Evolutionary conservation across 1,140 invertebrate genomes (phyloP).

Genomic region (Temnothorax nylanderi): DNA sequence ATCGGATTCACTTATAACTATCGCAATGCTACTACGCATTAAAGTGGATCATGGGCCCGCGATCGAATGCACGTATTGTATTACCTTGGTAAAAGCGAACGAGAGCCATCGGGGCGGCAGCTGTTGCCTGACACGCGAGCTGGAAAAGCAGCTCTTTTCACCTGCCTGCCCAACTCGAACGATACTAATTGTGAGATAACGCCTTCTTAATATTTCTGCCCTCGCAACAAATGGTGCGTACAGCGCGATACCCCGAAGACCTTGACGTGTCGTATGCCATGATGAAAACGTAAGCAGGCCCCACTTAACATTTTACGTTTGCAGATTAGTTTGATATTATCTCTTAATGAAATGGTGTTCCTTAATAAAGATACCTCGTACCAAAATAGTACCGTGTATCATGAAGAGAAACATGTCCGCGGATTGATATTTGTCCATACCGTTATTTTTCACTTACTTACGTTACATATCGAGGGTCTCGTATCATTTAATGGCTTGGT

Average conservation of each 20-base stretch:
- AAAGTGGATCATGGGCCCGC: constrained; percentile 7
- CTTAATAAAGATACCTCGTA: constrained; percentile 30
- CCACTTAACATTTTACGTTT: constrained; percentile 1
- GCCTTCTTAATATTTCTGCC: constrained; percentile 71
- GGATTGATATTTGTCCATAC: background rate
- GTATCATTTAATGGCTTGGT: background rate
- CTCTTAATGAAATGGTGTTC: constrained; percentile 36
- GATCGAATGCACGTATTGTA: constrained; percentile 33
- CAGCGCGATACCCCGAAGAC: constrained; percentile 23
- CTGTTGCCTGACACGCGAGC: constrained; percentile 74
- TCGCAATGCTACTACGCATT: constrained; percentile 6
- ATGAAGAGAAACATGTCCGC: background rate
- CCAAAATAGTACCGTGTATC: background rate
- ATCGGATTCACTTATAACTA: constrained; percentile 15
- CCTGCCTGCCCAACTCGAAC: constrained; percentile 72
- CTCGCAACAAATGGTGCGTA: constrained; percentile 20
- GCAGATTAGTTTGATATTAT: constrained; percentile 38
- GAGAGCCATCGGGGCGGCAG: constrained; percentile 61
- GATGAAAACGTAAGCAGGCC: constrained; percentile 26
- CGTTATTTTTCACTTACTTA: background rate
- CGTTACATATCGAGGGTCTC: background rate
- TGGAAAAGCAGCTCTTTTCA: constrained; percentile 74
- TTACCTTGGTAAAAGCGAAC: constrained; percentile 41
- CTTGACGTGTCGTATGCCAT: background rate
- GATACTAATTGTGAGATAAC: constrained; percentile 77